A percentile compares a stretch with the other conserved stretches of the same genome.
Evolutionary conservation across 2,888 invertebrate species (phyloP).

Genomic region (Orthosia gothica): DNA sequence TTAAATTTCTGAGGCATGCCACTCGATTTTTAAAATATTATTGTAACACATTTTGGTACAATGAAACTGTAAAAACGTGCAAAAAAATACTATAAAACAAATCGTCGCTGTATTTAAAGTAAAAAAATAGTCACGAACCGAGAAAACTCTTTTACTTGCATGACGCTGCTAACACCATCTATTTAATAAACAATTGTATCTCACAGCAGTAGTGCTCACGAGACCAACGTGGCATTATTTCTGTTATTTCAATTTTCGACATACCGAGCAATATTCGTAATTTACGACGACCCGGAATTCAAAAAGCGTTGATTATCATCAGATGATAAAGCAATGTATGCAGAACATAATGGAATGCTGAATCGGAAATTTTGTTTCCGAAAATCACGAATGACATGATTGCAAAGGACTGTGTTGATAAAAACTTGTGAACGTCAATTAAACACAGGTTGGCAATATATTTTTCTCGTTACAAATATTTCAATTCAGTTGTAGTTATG

Average conservation of each 20-base stretch:
- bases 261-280: constrained; percentile 34
- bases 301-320: constrained; percentile 47
- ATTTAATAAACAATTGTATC: too few species aligned
- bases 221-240: too few species aligned
- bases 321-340: constrained; percentile 44
- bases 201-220: too few species aligned
- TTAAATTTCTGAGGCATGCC: too few species aligned
- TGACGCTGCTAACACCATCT: too few species aligned
- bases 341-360: constrained; percentile 21
- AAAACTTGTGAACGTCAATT: constrained; percentile 36
- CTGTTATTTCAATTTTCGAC: constrained; percentile 39
- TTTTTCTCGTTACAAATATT: constrained; percentile 4
- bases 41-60: too few species aligned
- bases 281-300: constrained; percentile 37
- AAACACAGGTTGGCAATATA: background rate
- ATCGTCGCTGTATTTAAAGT: too few species aligned
- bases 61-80: too few species aligned
- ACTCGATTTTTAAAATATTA: too few species aligned
- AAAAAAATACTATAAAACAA: too few species aligned
- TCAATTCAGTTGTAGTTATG: constrained; percentile 7
- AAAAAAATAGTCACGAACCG: too few species aligned
- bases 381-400: constrained; percentile 30
- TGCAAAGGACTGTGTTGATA: constrained; percentile 24
- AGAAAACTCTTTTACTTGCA: too few species aligned
- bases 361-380: constrained; percentile 10